These are phyloP conservation scores for Glyphotaelius pellucidus DNA, from an alignment of 2,888 invertebrate genomes.

Conservation along the genomic window DNA sequence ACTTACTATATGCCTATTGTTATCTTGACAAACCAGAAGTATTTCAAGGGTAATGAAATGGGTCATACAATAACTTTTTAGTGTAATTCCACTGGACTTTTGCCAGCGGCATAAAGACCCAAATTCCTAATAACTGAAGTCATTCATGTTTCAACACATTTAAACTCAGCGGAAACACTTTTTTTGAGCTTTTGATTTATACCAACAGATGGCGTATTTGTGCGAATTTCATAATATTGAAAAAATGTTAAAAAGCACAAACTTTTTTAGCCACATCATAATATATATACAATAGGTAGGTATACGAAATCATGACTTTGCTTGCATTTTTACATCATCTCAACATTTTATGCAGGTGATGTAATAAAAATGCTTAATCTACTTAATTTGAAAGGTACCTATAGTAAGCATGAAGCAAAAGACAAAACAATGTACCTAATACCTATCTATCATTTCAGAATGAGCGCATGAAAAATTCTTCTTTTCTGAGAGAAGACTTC, in stretches of 20 bases:
- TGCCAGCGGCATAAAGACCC: constrained; percentile 6
- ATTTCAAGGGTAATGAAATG: not conserved
- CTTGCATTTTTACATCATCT: not conserved
- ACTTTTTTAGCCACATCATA: not conserved
- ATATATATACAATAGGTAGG: too few relatives aligned
- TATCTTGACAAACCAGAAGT: not conserved
- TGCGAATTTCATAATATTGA: not conserved
- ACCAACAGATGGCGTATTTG: not conserved
- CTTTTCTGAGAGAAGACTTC: not conserved
- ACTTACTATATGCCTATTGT: not conserved
- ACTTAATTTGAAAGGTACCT: not conserved
- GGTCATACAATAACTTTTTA: not conserved
- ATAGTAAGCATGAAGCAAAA: too few relatives aligned
- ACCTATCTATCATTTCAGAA: too few relatives aligned
- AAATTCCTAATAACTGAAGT: constrained; percentile 12
- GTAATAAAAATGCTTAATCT: not conserved
- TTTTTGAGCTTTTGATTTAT: not conserved
- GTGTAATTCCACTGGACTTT: not conserved
- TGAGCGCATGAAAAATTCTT: too few relatives aligned
- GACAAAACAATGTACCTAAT: too few relatives aligned
- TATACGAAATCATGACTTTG: not conserved
- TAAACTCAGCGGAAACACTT: not conserved
- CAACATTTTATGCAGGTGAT: not conserved
- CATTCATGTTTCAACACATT: not conserved
- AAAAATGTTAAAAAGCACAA: not conserved